Evolutionary conservation across 1,140 invertebrate genomes (phyloP).

Genomic region (Cyclina sinensis): DNA sequence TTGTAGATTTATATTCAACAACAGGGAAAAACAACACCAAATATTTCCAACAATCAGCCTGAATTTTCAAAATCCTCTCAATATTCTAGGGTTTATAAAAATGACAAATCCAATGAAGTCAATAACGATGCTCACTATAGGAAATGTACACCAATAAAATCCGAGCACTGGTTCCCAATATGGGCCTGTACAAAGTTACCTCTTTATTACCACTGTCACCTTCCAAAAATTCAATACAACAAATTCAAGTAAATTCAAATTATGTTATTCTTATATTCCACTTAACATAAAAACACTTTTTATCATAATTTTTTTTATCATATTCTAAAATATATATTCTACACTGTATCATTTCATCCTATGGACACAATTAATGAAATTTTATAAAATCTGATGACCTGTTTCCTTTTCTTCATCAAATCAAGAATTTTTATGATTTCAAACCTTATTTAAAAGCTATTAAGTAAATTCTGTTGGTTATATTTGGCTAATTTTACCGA

Average conservation of each 20-base stretch:
- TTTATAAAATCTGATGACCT: background rate
- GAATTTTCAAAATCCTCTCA: background rate
- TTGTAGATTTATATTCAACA: background rate
- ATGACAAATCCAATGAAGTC: slow-evolving; percentile 34
- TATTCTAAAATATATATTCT: no score
- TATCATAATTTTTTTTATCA: no score
- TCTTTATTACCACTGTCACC: background rate
- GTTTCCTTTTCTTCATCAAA: background rate
- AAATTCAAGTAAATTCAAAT: background rate
- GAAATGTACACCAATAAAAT: slow-evolving; percentile 22
- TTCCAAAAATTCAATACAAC: background rate
- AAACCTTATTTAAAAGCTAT: slow-evolving; percentile 25
- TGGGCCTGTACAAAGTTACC: background rate
- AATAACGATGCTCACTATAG: background rate
- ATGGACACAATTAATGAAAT: background rate
- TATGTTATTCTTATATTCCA: background rate
- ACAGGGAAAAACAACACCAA: background rate
- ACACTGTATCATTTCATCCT: no score
- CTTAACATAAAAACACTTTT: no score
- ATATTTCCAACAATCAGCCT: background rate
- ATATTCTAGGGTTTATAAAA: background rate
- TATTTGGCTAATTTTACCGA: background rate
- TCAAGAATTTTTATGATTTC: background rate
- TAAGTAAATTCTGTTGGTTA: slow-evolving; percentile 20
- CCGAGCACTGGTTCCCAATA: background rate